These are phyloP conservation scores for Parapsyche elsis DNA, from an alignment of 1,140 invertebrate genomes.

Conservation along the genomic window DNA sequence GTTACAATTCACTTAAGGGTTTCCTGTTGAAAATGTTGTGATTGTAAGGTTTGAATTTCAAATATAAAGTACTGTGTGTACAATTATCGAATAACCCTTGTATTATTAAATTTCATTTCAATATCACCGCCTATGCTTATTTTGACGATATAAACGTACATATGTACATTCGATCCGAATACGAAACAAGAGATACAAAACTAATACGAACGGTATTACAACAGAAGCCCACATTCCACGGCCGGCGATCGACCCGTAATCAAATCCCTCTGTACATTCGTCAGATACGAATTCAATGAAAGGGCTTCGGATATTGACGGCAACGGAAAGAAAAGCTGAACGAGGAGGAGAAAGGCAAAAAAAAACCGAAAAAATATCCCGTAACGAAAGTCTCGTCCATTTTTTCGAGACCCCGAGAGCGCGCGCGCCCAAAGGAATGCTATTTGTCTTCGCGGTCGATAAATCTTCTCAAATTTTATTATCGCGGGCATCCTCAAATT, in stretches of 20 bases:
- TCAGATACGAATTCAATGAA: constrained; percentile 19
- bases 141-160: too few relatives aligned
- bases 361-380: not conserved
- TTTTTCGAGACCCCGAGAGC: not conserved
- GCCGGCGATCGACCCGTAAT: constrained; percentile 4
- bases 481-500: constrained; percentile 45
- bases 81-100: too few relatives aligned
- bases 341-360: not conserved
- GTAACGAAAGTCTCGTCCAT: not conserved
- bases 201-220: constrained; percentile 8
- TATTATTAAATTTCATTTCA: too few relatives aligned
- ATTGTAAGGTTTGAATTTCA: too few relatives aligned
- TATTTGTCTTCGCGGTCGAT: constrained; percentile 45
- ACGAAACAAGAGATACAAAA: constrained; percentile 6
- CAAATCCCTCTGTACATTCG: constrained; percentile 10
- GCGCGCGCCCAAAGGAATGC: constrained; percentile 33
- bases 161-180: too few relatives aligned
- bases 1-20: too few relatives aligned
- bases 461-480: constrained; percentile 48
- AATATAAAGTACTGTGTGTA: too few relatives aligned
- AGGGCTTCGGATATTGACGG: constrained; percentile 29
- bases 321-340: not conserved
- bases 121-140: too few relatives aligned
- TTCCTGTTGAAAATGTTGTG: too few relatives aligned
- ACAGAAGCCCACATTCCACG: not conserved